phyloP scores from a whole-genome alignment of 2,888 invertebrate species.

The Tenthredo scrophulariae region DNA sequence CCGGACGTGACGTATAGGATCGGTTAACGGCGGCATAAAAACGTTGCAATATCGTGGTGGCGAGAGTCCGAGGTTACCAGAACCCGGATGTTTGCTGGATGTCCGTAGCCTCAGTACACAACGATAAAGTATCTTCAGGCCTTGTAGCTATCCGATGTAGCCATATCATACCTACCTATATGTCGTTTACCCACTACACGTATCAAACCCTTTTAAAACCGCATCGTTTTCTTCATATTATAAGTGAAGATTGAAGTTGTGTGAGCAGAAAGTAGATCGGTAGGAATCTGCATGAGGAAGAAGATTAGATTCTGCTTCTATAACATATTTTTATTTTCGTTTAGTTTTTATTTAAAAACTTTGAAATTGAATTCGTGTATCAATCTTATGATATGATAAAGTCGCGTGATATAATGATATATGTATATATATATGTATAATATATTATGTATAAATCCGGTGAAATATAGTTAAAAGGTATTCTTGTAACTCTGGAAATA shows the following conservation, averaged over 20 bases:
- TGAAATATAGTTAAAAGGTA: background rate
- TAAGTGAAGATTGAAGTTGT: background rate
- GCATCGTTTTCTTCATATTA: background rate
- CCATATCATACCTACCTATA: background rate
- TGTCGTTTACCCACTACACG: background rate
- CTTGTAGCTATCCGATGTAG: background rate
- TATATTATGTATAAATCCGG: no score
- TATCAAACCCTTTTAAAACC: background rate
- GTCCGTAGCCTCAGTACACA: background rate
- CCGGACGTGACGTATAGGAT: conserved; percentile 63
- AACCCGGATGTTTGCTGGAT: conserved; percentile 62
- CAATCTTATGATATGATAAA: background rate
- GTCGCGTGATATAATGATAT: background rate
- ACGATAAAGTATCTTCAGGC: conserved; percentile 3
- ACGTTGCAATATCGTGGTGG: conserved; percentile 60
- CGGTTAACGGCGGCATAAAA: conserved; percentile 60
- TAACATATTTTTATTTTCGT: background rate
- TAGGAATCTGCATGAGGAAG: background rate
- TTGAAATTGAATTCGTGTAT: background rate
- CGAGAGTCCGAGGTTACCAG: conserved; percentile 57
- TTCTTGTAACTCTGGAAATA: conserved; percentile 34
- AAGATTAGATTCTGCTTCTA: background rate
- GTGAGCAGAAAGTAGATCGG: background rate
- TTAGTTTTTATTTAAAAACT: background rate
- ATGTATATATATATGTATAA: background rate